Percentiles rank a stretch among this genome's conserved stretches.
These are phyloP conservation scores for Montipora foliosa DNA, from an alignment of 64 coral and sea anemone genomes.

Conservation along the genomic window DNA sequence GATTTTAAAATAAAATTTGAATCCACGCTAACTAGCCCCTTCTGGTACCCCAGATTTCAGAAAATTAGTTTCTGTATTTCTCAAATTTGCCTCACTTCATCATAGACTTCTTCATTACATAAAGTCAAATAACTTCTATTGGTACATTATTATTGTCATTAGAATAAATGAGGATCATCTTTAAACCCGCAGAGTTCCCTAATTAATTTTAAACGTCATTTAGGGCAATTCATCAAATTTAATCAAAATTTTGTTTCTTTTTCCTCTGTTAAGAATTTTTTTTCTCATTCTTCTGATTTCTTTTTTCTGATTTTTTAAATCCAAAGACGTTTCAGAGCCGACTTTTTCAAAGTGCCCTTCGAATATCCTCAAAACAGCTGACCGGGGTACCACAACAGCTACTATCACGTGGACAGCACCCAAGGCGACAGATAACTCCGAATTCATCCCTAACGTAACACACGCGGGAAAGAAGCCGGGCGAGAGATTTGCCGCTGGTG, in stretches of 20 bases:
- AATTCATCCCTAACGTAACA: conserved; percentile 34
- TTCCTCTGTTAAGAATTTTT: not conserved
- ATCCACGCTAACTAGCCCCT: not conserved
- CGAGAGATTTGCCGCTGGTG: conserved; percentile 36
- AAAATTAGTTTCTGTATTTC: not conserved
- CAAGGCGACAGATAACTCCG: conserved; percentile 56
- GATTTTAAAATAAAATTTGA: not conserved
- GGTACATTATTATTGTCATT: not conserved
- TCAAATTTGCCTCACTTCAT: not conserved
- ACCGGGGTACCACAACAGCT: conserved; percentile 26
- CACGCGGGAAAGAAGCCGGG: conserved; percentile 30
- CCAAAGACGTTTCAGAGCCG: conserved; percentile 44
- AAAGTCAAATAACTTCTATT: not conserved
- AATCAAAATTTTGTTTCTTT: not conserved
- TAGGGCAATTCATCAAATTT: not conserved
- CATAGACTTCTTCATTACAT: not conserved
- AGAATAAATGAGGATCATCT: conserved; percentile 1
- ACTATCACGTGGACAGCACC: conserved; percentile 22
- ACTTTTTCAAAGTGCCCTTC: conserved; percentile 51
- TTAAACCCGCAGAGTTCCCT: not conserved
- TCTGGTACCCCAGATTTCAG: not conserved
- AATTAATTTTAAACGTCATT: not conserved
- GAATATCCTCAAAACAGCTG: conserved; percentile 33
- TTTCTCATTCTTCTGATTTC: not conserved
- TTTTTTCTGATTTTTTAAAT: not conserved